These are phyloP conservation scores for Bettongia penicillata DNA, from an alignment of 2,113 vertebrate genomes.

Conservation along the genomic window DNA sequence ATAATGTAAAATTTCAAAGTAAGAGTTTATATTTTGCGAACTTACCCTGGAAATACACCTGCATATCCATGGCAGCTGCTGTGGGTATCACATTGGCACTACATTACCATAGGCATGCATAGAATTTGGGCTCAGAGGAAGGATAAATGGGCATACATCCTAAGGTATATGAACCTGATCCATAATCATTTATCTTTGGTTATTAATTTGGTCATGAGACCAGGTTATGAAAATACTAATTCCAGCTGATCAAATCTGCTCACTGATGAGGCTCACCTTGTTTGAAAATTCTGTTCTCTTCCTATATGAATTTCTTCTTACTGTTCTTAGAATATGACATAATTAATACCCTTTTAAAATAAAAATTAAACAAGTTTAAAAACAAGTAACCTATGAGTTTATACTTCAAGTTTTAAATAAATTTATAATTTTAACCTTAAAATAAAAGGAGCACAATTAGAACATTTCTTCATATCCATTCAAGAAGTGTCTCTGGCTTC, in stretches of 20 bases:
- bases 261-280: background rate
- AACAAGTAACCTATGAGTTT: background rate
- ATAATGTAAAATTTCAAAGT: no score
- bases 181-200: background rate
- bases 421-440: background rate
- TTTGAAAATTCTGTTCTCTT: background rate
- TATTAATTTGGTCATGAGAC: background rate
- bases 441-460: background rate
- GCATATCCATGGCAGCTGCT: no score
- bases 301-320: background rate
- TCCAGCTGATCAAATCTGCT: background rate
- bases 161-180: background rate
- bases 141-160: background rate
- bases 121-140: background rate
- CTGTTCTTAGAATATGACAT: background rate
- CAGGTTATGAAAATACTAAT: background rate
- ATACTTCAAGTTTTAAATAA: background rate
- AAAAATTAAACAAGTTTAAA: background rate
- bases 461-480: background rate
- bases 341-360: background rate
- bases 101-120: no score
- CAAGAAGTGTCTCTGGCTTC: background rate
- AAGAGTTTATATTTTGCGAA: no score
- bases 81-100: no score
- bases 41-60: no score